Conservation (phyloP, 2,113 vertebrate species). For the Lichenostomus cassidix region DNA sequence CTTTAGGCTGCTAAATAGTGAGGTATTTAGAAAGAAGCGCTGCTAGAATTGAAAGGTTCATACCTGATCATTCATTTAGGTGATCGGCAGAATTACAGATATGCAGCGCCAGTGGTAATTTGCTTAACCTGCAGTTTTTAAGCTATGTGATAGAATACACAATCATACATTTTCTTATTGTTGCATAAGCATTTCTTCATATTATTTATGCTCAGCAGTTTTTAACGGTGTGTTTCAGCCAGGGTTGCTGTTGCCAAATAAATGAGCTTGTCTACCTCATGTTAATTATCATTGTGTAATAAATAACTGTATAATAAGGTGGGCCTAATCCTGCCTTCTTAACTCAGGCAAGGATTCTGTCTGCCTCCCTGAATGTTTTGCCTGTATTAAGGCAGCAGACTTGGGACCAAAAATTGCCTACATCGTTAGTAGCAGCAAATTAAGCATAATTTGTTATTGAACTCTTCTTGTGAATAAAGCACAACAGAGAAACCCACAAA, state of each 20-base stretch:
- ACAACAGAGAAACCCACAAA: neutral
- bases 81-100: constrained; percentile 62
- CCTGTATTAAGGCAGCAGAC: neutral
- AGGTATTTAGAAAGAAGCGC: constrained; percentile 69
- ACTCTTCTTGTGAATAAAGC: neutral
- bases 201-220: constrained; percentile 48
- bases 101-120: constrained; percentile 62
- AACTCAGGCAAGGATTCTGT: neutral
- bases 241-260: constrained; percentile 18
- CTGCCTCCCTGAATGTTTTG: neutral
- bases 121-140: constrained; percentile 76
- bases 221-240: neutral
- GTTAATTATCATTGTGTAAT: constrained; percentile 47
- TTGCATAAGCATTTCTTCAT: constrained; percentile 49
- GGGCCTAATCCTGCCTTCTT: neutral
- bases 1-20: constrained; percentile 76
- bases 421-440: neutral
- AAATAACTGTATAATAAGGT: constrained; percentile 43
- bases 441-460: constrained; percentile 42
- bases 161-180: constrained; percentile 63
- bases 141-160: constrained; percentile 63
- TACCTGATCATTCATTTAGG: constrained; percentile 69
- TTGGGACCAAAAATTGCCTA: neutral
- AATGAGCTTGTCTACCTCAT: constrained; percentile 16
- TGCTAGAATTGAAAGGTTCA: constrained; percentile 65